Conservation (phyloP, 2,888 invertebrate species). For the Calameuta idolon region DNA sequence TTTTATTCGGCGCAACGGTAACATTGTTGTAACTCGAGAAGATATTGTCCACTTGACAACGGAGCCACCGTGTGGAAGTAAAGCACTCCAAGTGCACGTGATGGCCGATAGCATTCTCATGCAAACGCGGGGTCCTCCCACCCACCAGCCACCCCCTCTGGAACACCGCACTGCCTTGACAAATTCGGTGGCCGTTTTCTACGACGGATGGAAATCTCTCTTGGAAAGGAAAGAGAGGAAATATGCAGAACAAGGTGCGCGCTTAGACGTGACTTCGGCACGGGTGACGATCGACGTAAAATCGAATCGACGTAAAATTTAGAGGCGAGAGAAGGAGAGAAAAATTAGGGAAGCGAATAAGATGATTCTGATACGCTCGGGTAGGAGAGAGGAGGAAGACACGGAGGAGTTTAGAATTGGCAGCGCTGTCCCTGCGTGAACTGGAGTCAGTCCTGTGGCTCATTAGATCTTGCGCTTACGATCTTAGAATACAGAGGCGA, state of each 20-base stretch:
- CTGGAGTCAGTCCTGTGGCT: too few relatives aligned
- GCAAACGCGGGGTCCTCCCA: neutral
- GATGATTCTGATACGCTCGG: too few relatives aligned
- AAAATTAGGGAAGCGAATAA: neutral
- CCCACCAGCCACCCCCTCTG: too few relatives aligned
- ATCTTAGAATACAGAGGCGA: conserved; percentile 34
- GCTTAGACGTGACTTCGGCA: too few relatives aligned
- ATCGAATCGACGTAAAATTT: too few relatives aligned
- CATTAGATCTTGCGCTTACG: conserved; percentile 26
- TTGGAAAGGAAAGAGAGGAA: too few relatives aligned
- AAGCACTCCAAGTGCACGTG: conserved; percentile 47
- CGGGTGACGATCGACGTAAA: too few relatives aligned
- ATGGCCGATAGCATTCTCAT: conserved; percentile 20
- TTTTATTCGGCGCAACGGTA: conserved; percentile 46
- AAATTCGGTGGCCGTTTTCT: neutral
- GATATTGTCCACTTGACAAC: conserved; percentile 53
- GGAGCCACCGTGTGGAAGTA: conserved; percentile 41
- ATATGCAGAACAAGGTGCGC: too few relatives aligned
- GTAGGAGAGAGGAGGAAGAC: too few relatives aligned
- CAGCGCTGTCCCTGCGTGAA: too few relatives aligned
- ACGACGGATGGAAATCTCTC: too few relatives aligned
- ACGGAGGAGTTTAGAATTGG: too few relatives aligned
- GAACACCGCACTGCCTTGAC: neutral
- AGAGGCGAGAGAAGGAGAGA: conserved; percentile 8
- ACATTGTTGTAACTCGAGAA: conserved; percentile 54